These are phyloP conservation scores for Dascyllus trimaculatus DNA, from an alignment of 2,113 vertebrate species.

Conservation along the genomic window DNA sequence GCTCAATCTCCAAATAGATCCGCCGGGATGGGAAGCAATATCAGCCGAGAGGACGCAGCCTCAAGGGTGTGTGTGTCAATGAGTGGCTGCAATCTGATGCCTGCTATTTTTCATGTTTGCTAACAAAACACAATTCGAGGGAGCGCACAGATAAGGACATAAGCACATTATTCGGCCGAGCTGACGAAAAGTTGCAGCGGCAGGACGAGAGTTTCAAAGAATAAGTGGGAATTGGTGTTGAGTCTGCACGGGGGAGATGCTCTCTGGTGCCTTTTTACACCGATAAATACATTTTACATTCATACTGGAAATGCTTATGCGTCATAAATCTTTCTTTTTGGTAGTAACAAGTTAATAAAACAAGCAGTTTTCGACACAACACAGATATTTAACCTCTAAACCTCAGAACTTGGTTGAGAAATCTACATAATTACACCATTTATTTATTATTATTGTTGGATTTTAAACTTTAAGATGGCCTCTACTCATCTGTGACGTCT, in stretches of 20 bases:
- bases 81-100: constrained; percentile 65
- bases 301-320: neutral
- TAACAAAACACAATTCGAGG: constrained; percentile 57
- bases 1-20: constrained; percentile 72
- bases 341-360: no score
- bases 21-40: constrained; percentile 62
- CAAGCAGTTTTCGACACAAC: no score
- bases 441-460: no score
- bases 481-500: no score
- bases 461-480: no score
- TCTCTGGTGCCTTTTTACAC: no score
- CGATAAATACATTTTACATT: neutral
- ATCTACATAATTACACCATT: no score
- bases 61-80: constrained; percentile 50
- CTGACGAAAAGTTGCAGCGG: neutral
- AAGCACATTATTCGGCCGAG: constrained; percentile 24
- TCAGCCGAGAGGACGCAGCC: constrained; percentile 55
- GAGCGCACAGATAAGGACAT: constrained; percentile 28
- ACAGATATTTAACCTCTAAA: no score
- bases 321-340: neutral
- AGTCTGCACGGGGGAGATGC: neutral
- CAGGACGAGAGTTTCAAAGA: neutral
- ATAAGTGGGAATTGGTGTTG: neutral
- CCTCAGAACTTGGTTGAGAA: no score
- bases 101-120: constrained; percentile 68